Base-by-base conservation (phyloP, 2,113 vertebrate genomes). In the Mola mola region DNA sequence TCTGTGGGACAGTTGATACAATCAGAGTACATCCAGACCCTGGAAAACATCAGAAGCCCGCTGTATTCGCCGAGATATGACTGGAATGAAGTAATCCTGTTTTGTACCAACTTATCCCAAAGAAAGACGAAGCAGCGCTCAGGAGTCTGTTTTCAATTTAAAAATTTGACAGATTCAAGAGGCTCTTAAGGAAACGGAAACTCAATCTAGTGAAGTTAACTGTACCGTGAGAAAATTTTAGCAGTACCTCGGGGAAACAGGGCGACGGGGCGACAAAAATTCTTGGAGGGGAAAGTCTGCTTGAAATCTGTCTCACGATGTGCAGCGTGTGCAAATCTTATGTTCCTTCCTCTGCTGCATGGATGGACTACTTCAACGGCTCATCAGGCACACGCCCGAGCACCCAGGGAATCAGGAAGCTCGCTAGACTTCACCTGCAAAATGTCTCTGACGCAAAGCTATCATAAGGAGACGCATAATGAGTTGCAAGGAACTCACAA, bases 141-240 rank as follows among this genome's bases (percentile, higher is more conserved):
- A 1, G 37, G 21, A 42, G 16, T 47, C 48, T 47, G 24, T 58
- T 64, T 63, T 70, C 43, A 62, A 41, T 74, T 73, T 59, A 28
- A 68, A 75, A 55, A 34, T 75, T 66, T 70, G 61, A 68, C 47
- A 57, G 29, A 49, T 68, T 64, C 5, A 44, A 46, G 50, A 56
- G 17, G 29, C 56, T 50, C 19, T 46, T 36, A 29, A 69, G 50
- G 3, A 8, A 51, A 17, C 12, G 7, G 10, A 63, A 70, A 66
- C 55, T 67, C 2, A 26, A 43, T 77, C 67, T 11, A 33, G 34
- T 42, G 46, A 26, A 56, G 31, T 58, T 29, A 19, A 42, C 22
- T 0, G 1, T 28, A 37, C 9, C 15, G 7, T 15, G 44, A 48
- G 25, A 59, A 66, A 12, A 21, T 20, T 49, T 38, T 21, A 66